Evolutionary conservation across 2,888 invertebrate genomes (phyloP).

Genomic region (Muscina levida): DNA sequence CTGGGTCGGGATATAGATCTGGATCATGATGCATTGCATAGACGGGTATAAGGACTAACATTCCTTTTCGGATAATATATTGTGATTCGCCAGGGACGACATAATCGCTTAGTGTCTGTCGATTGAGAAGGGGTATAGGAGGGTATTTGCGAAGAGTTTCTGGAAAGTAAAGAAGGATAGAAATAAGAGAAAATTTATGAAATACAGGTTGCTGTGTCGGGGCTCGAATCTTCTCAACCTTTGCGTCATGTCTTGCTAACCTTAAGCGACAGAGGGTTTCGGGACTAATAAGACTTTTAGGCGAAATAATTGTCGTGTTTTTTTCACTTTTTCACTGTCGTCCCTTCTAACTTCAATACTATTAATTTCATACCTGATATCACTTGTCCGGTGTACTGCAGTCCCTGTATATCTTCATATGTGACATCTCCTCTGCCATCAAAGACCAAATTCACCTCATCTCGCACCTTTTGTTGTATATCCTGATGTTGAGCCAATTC

Average conservation of each 20-base stretch:
- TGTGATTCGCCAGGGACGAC: constrained; percentile 69
- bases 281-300: no score
- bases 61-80: constrained; percentile 50
- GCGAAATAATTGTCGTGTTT: no score
- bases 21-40: constrained; percentile 82
- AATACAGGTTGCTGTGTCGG: no score
- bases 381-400: constrained; percentile 74
- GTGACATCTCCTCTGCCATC: constrained; percentile 68
- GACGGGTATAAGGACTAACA: constrained; percentile 80
- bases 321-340: no score
- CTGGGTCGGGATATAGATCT: constrained; percentile 82
- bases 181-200: neutral
- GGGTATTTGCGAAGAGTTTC: constrained; percentile 81
- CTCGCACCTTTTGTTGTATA: constrained; percentile 79
- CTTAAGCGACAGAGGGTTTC: no score
- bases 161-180: constrained; percentile 65
- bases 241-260: no score
- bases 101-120: constrained; percentile 73
- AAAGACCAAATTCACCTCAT: constrained; percentile 77
- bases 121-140: constrained; percentile 73
- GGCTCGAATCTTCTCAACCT: no score
- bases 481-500: constrained; percentile 76
- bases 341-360: no score
- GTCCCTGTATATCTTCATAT: constrained; percentile 73
- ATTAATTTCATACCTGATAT: constrained; percentile 76